A percentile compares a stretch with the other conserved stretches of the same genome.
Conservation (phyloP, 2,797 vertebrate genomes). For the Hephaestus fuliginosus region DNA sequence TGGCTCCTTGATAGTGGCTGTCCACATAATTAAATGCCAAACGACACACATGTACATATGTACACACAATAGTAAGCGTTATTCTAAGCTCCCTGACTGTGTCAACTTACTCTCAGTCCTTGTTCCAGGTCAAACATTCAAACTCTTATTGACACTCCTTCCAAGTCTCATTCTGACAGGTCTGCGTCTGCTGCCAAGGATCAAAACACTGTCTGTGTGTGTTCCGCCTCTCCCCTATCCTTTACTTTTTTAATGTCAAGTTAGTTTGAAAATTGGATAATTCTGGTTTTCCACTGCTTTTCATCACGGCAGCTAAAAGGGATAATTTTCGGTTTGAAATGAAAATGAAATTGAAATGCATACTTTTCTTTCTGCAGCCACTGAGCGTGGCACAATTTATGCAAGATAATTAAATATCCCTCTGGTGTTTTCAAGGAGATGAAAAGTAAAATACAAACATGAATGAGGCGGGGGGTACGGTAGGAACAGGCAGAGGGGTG, state of each 20-base stretch:
- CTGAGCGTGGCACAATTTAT: conserved; percentile 25
- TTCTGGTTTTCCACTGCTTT: conserved; percentile 38
- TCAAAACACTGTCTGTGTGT: conserved; percentile 34
- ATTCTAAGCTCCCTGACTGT: neutral
- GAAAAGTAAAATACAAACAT: conserved; percentile 50
- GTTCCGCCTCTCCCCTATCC: neutral
- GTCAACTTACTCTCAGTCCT: neutral
- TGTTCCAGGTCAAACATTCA: conserved; percentile 48
- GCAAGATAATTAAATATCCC: conserved; percentile 54
- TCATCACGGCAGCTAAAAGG: conserved; percentile 12
- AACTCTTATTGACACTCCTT: conserved; percentile 54
- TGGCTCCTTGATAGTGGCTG: conserved; percentile 22
- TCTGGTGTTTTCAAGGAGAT: conserved; percentile 46
- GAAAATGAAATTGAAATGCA: conserved; percentile 12
- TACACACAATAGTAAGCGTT: neutral
- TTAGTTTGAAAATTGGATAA: conserved; percentile 48
- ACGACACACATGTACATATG: conserved; percentile 13
- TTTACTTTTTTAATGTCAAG: conserved; percentile 31
- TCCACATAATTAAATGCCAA: conserved; percentile 1
- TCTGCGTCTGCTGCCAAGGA: conserved; percentile 32
- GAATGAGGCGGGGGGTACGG: conserved; percentile 8
- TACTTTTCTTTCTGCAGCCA: conserved; percentile 1
- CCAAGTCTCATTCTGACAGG: conserved; percentile 49
- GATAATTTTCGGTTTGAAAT: conserved; percentile 42
- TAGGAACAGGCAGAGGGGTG: conserved; percentile 17